Base-by-base conservation (phyloP, 1,140 invertebrate genomes). In the Dreissena polymorpha region DNA sequence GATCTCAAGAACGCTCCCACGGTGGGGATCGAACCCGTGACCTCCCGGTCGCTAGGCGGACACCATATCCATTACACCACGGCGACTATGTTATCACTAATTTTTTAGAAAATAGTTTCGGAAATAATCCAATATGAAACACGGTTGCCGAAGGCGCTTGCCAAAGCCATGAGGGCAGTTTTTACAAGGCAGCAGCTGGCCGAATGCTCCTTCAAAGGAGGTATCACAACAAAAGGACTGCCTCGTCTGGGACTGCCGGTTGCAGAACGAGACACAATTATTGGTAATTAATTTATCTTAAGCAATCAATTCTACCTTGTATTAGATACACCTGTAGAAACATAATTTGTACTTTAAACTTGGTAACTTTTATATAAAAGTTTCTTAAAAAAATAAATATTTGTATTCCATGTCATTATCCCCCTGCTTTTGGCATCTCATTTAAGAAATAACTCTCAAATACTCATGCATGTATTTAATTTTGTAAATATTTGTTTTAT, bases 101-200 rank as follows among this genome's bases (percentile, higher is more conserved):
- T n/a, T n/a, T n/a, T 55, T 55, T 55, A 12, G 18, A 18, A 18
- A 55, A 12, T 55, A 55, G 12, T 55, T 55, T 12, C 53, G 23
- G 64, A 67, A 21, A 27, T 23, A 13, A 10, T 67, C 12, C 10
- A 21, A 21, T 67, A 67, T 67, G 64, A 67, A 23, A n/a, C 18
- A 21, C 64, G 64, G 64, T 23, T 67, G 64, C 64, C 64, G 23
- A 67, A 67, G 64, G 64, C 64, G 18, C 10, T 67, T 13, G 64
- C 64, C 18, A 67, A 13, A 23, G 64, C 64, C 10, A 67, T 67
- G 64, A 10, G 25, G 64, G 64, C 64, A 21, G 25, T 27, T 21
- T 67, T 67, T 27, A 67, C 18, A n/a, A 67, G 12, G 10, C 10
- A 67, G 21, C 64, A 67, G 21, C 25, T 67, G 64, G 64, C 10